phyloP scores from a whole-genome alignment of 2,797 vertebrate genomes.

The Pseudochirops corinnae region DNA sequence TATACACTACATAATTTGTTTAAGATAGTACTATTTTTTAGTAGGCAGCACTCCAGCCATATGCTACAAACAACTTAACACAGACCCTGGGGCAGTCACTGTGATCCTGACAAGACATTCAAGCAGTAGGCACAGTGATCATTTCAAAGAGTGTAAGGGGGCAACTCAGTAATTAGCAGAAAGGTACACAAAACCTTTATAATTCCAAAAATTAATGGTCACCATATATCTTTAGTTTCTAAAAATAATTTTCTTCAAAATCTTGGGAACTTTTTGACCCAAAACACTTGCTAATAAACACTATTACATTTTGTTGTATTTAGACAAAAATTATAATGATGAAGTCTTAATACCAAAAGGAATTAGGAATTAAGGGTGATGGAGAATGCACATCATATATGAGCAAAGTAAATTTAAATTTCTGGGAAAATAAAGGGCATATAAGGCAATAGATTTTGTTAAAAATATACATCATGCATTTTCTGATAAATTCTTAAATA shows the following conservation, averaged over 20 bases:
- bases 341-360: conserved; percentile 64
- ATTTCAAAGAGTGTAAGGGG: conserved; percentile 54
- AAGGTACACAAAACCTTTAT: conserved; percentile 40
- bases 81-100: conserved; percentile 61
- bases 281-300: conserved; percentile 1
- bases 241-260: conserved; percentile 13
- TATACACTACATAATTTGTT: conserved; percentile 81
- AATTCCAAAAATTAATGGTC: conserved; percentile 49
- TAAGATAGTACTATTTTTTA: conserved; percentile 76
- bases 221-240: conserved; percentile 52
- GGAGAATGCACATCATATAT: background rate
- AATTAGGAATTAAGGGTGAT: conserved; percentile 45
- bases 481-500: conserved; percentile 69
- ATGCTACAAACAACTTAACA: conserved; percentile 62
- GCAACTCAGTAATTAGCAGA: conserved; percentile 52
- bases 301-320: conserved; percentile 34
- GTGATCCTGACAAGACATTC: conserved; percentile 65
- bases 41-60: conserved; percentile 83
- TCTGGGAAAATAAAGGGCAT: conserved; percentile 14
- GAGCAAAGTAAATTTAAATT: conserved; percentile 56
- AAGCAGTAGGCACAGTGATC: conserved; percentile 71
- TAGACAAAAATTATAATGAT: conserved; percentile 52
- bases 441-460: conserved; percentile 75
- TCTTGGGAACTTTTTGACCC: conserved; percentile 49
- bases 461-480: conserved; percentile 58